Base-by-base conservation (phyloP, 2,113 vertebrate species). In the Sylvicapra grimmia region DNA sequence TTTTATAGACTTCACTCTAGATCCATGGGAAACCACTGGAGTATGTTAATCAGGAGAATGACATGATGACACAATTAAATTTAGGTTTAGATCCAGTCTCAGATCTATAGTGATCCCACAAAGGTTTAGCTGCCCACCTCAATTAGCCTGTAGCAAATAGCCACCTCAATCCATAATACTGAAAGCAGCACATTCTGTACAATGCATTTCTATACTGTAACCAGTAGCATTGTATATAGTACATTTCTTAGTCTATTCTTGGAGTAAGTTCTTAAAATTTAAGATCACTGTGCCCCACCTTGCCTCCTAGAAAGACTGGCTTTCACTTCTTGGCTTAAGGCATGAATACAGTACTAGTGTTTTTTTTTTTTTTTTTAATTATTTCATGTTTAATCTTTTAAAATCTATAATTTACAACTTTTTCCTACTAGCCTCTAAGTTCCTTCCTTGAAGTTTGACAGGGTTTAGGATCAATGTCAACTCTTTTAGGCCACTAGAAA, bases 361-460 rank as follows among this genome's bases (percentile, higher is more conserved):
- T 96, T 91, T 95, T 92, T 83, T 97, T 95, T 82, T 53, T 93
- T 86, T 44, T 44, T 44, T 44, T 44, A 4, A 44, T 44, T 53
- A 89, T 95, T 88, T 97, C 40, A 63, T 86, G 61, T 95, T 95
- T 59, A 94, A 25, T 96, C 31, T 96, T 96, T 94, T 44, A 93
- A 97, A 97, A 92, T 87, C 61, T 85, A 95, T 96, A 86, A 96
- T 96, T 94, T 96, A 94, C 85, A 77, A 79, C 36, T 85, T 96
- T 93, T 96, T 86, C 9, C 80, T 80, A 94, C 51, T 84, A 68
- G 25, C 68, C 29, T 95, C 31, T 82, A 95, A 89, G 44, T 61
- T 93, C 19, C 29, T 84, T 33, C 94, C 51, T 86, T 89, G 36
- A 97, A 96, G 40, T 95, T 68, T 96, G 88, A 96, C 75, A 65